Evolutionary conservation across 2,888 invertebrate genomes (phyloP).

Genomic region (Chloromyia formosa): DNA sequence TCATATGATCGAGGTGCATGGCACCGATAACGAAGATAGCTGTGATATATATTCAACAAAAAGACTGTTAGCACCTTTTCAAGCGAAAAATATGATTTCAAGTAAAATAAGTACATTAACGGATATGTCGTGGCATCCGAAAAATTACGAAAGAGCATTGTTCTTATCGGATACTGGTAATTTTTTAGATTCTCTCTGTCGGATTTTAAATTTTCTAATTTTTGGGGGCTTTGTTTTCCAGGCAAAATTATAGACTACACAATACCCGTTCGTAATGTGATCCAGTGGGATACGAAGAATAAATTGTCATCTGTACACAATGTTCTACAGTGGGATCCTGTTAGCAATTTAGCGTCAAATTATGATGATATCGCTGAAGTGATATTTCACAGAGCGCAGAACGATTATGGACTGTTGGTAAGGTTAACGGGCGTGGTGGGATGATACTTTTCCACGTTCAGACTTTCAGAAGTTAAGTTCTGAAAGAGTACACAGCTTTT

Average conservation of each 20-base stretch:
- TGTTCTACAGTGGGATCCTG: conserved; percentile 59
- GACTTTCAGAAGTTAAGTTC: no score
- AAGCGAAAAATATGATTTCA: conserved; percentile 42
- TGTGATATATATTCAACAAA: conserved; percentile 81
- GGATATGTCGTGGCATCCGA: conserved; percentile 89
- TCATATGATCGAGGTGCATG: conserved; percentile 87
- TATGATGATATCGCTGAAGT: conserved; percentile 71
- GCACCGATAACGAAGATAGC: conserved; percentile 74
- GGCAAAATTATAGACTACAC: conserved; percentile 59
- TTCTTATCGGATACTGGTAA: conserved; percentile 59
- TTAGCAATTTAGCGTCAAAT: conserved; percentile 54
- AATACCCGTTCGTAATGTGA: conserved; percentile 59
- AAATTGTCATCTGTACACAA: conserved; percentile 55
- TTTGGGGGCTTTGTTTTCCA: conserved; percentile 40
- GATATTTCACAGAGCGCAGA: conserved; percentile 74
- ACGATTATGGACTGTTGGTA: conserved; percentile 79
- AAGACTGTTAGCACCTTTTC: conserved; percentile 68
- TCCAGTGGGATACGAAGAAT: conserved; percentile 60
- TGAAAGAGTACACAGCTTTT: no score
- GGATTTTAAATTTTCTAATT: not conserved
- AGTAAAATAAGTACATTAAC: conserved; percentile 66
- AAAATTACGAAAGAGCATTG: conserved; percentile 67
- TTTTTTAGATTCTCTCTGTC: not conserved
- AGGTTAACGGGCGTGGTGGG: no score
- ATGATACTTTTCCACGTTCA: no score